phyloP scores from a whole-genome alignment of 2,797 vertebrate genomes.

The Trachops cirrhosus region DNA sequence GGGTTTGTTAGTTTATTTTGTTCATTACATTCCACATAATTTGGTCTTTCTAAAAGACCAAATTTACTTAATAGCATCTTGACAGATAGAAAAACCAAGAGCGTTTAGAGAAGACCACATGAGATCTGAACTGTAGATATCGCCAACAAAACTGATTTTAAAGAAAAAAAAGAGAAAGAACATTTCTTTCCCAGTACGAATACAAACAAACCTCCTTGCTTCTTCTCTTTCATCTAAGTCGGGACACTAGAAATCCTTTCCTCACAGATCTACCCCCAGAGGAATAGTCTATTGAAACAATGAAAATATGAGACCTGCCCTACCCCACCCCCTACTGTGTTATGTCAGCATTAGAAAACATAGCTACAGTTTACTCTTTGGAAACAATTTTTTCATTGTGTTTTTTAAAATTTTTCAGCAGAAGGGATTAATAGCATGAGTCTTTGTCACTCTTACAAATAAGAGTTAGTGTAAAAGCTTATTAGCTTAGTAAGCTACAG shows the following conservation, averaged over 20 bases:
- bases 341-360: neutral
- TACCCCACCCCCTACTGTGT: neutral
- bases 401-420: neutral
- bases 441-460: constrained; percentile 1
- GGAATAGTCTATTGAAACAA: neutral
- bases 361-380: neutral
- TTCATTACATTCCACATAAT: neutral
- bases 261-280: neutral
- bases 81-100: constrained; percentile 50
- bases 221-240: neutral
- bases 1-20: neutral
- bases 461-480: neutral
- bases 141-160: constrained; percentile 1
- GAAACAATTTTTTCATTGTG: neutral
- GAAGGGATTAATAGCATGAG: neutral
- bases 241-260: neutral
- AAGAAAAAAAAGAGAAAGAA: neutral
- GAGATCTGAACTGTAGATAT: constrained; percentile 11
- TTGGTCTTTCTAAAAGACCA: constrained; percentile 56
- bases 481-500: neutral
- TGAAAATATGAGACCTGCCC: neutral
- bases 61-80: constrained; percentile 65
- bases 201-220: neutral
- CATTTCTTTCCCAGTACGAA: neutral
- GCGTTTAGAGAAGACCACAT: constrained; percentile 11